phyloP scores from a whole-genome alignment of 1,140 invertebrate genomes.

The Drosophila nigrodunni region DNA sequence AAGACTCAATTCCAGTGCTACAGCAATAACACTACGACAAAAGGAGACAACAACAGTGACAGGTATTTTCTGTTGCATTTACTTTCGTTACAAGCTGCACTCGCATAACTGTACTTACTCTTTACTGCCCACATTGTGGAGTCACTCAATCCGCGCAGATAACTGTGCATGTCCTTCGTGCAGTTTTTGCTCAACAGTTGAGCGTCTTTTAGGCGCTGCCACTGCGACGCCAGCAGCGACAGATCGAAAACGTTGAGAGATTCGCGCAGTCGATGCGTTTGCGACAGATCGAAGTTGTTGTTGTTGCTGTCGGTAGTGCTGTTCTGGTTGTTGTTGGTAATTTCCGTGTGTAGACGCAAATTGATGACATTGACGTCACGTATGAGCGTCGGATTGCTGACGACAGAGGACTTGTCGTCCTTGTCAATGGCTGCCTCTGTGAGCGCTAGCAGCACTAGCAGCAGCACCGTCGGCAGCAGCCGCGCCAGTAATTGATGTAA shows the following conservation, averaged over 20 bases:
- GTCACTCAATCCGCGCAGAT: conserved; percentile 87
- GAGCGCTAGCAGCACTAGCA: conserved; percentile 1
- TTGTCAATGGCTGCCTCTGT: conserved; percentile 62
- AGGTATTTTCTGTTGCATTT: not conserved
- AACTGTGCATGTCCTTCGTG: conserved; percentile 87
- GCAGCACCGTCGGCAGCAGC: conserved; percentile 43
- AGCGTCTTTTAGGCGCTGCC: conserved; percentile 79
- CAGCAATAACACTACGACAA: too few species aligned
- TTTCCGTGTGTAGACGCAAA: conserved; percentile 55
- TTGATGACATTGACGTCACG: conserved; percentile 60
- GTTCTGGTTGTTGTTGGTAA: conserved; percentile 6
- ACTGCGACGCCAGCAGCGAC: conserved; percentile 85
- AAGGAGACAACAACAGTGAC: too few species aligned
- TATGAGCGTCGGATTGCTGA: conserved; percentile 2
- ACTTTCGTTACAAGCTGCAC: not conserved
- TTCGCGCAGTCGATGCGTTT: conserved; percentile 85
- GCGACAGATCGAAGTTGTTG: conserved; percentile 54
- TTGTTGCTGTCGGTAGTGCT: not conserved
- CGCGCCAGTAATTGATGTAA: conserved; percentile 34
- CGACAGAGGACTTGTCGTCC: conserved; percentile 48
- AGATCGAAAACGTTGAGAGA: conserved; percentile 86
- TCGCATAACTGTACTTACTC: conserved; percentile 86
- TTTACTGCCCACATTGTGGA: conserved; percentile 90
- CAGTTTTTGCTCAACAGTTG: conserved; percentile 85
- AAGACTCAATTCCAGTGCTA: too few species aligned